These are phyloP conservation scores for Temnothorax ravouxi DNA, from an alignment of 2,888 invertebrate genomes.

Conservation along the genomic window DNA sequence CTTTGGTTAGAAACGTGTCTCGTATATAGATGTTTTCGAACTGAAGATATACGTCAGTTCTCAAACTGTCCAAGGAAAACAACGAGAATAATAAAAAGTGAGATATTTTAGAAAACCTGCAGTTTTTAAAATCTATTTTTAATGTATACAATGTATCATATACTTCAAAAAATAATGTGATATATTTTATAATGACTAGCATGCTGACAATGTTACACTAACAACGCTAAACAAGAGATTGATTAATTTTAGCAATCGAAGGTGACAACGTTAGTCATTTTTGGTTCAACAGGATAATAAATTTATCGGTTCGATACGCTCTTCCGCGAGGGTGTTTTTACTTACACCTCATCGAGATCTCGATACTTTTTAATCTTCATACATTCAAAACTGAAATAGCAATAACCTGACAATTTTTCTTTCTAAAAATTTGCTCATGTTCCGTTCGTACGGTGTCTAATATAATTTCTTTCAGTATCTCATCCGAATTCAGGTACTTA, in stretches of 20 bases:
- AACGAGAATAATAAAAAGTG: neutral
- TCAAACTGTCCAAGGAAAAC: neutral
- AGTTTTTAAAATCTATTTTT: neutral
- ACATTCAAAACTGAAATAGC: neutral
- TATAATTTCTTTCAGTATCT: neutral
- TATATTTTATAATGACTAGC: neutral
- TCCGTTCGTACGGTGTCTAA: neutral
- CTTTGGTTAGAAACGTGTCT: neutral
- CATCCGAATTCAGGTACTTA: neutral
- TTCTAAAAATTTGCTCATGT: neutral
- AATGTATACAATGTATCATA: neutral
- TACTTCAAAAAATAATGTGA: neutral
- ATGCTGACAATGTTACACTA: neutral
- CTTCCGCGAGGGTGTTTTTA: neutral
- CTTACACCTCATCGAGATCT: neutral
- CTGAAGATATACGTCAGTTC: neutral
- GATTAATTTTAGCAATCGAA: neutral
- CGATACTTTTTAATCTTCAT: neutral
- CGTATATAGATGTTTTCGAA: neutral
- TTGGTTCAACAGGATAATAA: no score
- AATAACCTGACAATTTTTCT: neutral
- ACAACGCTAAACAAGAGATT: neutral
- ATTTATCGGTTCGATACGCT: neutral
- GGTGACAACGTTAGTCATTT: neutral
- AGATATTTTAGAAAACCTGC: neutral